phyloP scores from a whole-genome alignment of 1,140 invertebrate species.

The Ostrea edulis region DNA sequence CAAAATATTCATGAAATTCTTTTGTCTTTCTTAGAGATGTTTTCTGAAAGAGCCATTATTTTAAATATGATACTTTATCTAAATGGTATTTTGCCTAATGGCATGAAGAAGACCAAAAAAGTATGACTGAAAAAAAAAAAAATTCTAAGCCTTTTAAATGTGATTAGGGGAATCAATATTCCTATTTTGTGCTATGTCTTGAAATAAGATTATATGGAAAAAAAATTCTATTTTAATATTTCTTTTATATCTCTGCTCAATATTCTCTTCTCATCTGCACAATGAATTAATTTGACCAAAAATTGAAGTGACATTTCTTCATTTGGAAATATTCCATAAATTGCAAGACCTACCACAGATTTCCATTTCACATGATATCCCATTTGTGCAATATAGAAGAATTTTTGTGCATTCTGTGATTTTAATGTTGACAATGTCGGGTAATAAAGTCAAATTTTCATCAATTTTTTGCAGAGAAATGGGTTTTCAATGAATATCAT shows the following conservation, averaged over 20 bases:
- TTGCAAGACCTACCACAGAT: not conserved
- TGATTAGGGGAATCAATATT: not conserved
- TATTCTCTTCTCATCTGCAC: not conserved
- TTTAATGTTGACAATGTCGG: conserved; percentile 20
- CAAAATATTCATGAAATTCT: conserved; percentile 30
- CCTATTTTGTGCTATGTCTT: not conserved
- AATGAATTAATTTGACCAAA: not conserved
- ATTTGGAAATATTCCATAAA: conserved; percentile 25
- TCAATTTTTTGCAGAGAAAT: conserved; percentile 26
- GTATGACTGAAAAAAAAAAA: not conserved
- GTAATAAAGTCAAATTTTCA: conserved; percentile 39
- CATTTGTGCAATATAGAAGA: conserved; percentile 11
- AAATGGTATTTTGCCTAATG: conserved; percentile 19
- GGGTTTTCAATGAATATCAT: conserved; percentile 36
- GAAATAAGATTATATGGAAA: not conserved
- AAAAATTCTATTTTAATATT: not conserved
- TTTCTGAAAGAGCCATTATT: not conserved
- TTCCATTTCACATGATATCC: not conserved
- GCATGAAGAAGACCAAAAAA: not conserved
- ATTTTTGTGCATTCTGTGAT: conserved; percentile 20
- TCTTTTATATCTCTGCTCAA: not conserved
- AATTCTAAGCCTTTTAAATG: not conserved
- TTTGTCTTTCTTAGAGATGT: not conserved
- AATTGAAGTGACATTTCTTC: not conserved
- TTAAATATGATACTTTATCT: conserved; percentile 20